phyloP scores from a whole-genome alignment of 2,888 invertebrate genomes.

The Stenchaetothrips biformis region DNA sequence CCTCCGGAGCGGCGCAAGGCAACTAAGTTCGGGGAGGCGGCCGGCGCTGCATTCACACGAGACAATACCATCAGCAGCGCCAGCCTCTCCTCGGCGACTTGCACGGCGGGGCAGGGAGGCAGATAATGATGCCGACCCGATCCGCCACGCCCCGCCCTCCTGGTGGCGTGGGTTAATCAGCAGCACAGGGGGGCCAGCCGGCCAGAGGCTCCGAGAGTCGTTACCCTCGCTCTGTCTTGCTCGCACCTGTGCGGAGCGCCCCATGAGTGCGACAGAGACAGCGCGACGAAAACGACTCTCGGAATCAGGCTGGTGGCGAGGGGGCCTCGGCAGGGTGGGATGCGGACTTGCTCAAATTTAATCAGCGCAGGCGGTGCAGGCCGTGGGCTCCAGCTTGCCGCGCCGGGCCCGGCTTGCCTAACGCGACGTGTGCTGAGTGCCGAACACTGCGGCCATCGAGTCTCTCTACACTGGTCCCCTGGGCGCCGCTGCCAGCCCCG shows the following conservation, averaged over 20 bases:
- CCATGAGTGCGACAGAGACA: too few relatives aligned
- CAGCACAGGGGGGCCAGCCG: background rate
- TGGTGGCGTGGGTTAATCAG: background rate
- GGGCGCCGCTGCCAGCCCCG: too few relatives aligned
- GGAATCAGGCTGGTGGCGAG: too few relatives aligned
- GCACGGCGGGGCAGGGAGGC: background rate
- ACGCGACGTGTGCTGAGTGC: constrained; percentile 5
- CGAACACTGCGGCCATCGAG: background rate
- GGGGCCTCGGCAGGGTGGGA: background rate
- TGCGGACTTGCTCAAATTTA: constrained; percentile 24
- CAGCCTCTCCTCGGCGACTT: background rate
- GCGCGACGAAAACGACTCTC: too few relatives aligned
- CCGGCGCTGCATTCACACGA: background rate
- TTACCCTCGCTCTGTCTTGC: too few relatives aligned
- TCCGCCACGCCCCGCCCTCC: background rate
- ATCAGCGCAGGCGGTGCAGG: constrained; percentile 4
- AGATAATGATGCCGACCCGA: constrained; percentile 13
- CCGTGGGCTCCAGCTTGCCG: too few relatives aligned
- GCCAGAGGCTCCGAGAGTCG: too few relatives aligned
- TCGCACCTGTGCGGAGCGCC: too few relatives aligned
- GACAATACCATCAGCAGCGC: background rate
- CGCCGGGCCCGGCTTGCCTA: background rate
- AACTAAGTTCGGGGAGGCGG: background rate
- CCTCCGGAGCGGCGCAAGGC: background rate
- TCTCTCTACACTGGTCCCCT: background rate